Evolutionary conservation across 2,888 invertebrate genomes (phyloP), one percentile per base, ranked within the genome.

Genomic region (Amorpha juglandis): DNA sequence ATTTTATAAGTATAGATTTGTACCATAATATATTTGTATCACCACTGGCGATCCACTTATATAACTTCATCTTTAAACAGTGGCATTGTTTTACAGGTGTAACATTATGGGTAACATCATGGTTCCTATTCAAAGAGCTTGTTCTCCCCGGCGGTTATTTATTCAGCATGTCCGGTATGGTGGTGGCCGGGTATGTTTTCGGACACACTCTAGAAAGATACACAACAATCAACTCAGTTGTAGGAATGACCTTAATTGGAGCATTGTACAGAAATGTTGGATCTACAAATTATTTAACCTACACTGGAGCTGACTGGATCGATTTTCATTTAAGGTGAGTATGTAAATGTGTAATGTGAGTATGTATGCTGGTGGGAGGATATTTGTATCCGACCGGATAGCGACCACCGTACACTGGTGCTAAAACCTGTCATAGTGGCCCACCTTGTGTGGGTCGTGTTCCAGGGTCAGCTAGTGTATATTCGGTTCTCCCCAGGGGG

Each of bases 241-340:
- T 92, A 12, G 92, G 92, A 9, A 93, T 93, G 93, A 90, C 91
- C 35, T 73, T 93, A 62, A 81, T 84, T 47, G 93, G 93, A 65
- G 90, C 85, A 14, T 72, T 92, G 35, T 91, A 82, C 70, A 89
- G 91, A 80, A 83, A 86, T 71, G 82, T 90, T 45, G 86, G 86
- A 16, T 78, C 87, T 51, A 75, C 77, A 47, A 90, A 83, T 73
- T 87, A 88, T 71, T 78, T 92, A 69, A 82, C 87, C 62, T 79
- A 88, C 71, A 80, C 88, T 47, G 68, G 76, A 42, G 91, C 91
- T 62, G 78, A 91, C 71, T 68, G 75, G 55, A 83, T 93, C 70
- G 92, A 93, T 79, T 91, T 78, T 77, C 92, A 92, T 83, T 86
- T 93, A 74, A 90, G 92, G 93, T 93, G 78, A 68, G 71, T 72